Base-by-base conservation (phyloP, 2,113 vertebrate species). In the Polypterus bichir region DNA sequence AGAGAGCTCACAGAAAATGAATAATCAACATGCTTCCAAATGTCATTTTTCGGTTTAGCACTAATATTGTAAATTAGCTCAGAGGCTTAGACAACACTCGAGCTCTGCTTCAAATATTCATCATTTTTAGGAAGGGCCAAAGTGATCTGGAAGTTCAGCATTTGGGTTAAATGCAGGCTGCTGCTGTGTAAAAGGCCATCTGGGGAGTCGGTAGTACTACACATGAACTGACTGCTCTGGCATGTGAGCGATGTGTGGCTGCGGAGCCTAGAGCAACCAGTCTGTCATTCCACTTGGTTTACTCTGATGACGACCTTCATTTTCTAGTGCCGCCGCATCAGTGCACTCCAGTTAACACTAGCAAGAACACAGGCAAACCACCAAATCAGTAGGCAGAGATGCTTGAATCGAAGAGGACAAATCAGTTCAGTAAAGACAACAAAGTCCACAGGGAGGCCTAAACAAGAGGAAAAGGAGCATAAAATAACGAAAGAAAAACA, bases 241-340 rank as follows among this genome's bases (percentile, higher is more conserved):
- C 66, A 68, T 57, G 64, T 57, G 77, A 77, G 80, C 79, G 82
- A 86, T 83, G 83, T 65, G 73, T 83, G 79, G 78, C 75, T 65
- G 66, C 62, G 49, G 71, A 81, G 74, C 78, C 79, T 71, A 72
- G 71, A 81, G 76, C 73, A 78, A 83, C 76, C 73, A 71, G 78
- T 76, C 76, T 82, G 83, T 77, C 83, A 77, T 80, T 82, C 80
- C 75, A 80, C 69, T 78, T 72, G 79, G 73, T 76, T 81, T 77
- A 67, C 70, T 80, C 74, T 69, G 62, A 67, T 69, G 68, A 65
- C 83, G 81, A 86, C 82, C 79, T 81, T 74, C 76, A 76, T 81
- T 79, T 77, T 73, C 46, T 49, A 7, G 46, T 44, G 55, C 48
- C 71, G 70, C 73, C 79, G 74, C 74, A 71, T 77, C 74, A 69